These are phyloP conservation scores for Acanthochromis polyacanthus DNA, from an alignment of 2,113 vertebrate genomes.

Conservation along the genomic window DNA sequence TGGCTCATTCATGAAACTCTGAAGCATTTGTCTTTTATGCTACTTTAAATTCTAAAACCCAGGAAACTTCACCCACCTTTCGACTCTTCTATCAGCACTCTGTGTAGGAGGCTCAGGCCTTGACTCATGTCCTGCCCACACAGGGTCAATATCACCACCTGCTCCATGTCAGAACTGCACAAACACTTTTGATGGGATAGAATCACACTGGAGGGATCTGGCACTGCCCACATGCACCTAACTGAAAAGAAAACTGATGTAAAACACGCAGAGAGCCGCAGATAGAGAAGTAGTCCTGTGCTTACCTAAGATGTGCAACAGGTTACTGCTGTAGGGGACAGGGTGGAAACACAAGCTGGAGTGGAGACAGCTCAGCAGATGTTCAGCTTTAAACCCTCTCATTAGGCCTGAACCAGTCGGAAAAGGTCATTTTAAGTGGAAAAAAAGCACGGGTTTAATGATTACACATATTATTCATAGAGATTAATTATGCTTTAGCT, in stretches of 20 bases:
- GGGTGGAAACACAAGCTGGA: constrained; percentile 70
- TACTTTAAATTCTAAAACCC: not conserved
- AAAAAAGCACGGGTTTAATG: not conserved
- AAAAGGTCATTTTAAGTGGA: not conserved
- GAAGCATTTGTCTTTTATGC: constrained; percentile 3
- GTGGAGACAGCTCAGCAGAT: constrained; percentile 42
- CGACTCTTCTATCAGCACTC: constrained; percentile 48
- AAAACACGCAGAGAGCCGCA: not conserved
- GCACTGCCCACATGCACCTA: constrained; percentile 72
- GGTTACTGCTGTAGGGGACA: constrained; percentile 59
- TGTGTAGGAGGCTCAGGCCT: constrained; percentile 69
- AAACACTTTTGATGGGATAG: constrained; percentile 55
- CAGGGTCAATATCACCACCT: constrained; percentile 80
- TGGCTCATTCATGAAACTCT: not conserved
- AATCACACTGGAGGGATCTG: constrained; percentile 67
- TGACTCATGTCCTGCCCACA: constrained; percentile 73
- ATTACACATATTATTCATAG: not conserved
- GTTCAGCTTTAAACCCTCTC: constrained; percentile 69
- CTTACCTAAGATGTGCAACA: constrained; percentile 74
- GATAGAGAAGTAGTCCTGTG: not conserved
- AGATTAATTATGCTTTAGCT: not conserved
- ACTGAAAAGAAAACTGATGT: constrained; percentile 61
- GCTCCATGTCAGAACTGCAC: constrained; percentile 73
- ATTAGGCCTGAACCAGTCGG: constrained; percentile 74
- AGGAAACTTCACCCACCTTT: constrained; percentile 54